Evolutionary conservation across 1,140 invertebrate genomes (phyloP), one percentile per base, ranked within the genome.

Genomic region (Ceratina japonica): DNA sequence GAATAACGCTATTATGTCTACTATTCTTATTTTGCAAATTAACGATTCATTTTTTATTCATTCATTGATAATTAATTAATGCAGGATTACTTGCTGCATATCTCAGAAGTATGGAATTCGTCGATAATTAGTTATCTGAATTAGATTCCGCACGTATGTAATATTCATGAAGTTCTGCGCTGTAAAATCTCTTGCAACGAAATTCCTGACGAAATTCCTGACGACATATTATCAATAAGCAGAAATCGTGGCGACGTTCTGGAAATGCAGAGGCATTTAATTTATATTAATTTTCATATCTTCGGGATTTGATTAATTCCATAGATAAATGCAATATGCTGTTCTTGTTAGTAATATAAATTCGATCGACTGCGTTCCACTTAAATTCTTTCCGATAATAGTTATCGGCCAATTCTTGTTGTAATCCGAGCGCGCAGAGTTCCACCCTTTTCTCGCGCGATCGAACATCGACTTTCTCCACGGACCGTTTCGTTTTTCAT

Each of bases 401-500:
- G 15, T 22, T 52, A 51, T 51, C 13, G 4, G 8, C 10, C 8
- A 51, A 52, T 70, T 27, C 5, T 5, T 10, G 22, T 4, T 22
- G 18, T 0, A 44, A 54, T 71, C 20, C 18, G 24, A n/a, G 16
- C 13, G 3, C 44, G 20, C 51, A 37, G 22, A 37, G 22, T 73
- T 20, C n/a, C 64, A 79, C 58, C 37, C 27, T 75, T 63, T 65
- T 71, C 54, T 51, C 27, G 61, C 59, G 24, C 31, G 64, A 76
- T 81, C 70, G 58, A 15, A 37, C 68, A 66, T 85, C 79, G 59
- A 37, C 71, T 85, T 81, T 82, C 79, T 52, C 58, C 54, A n/a
- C 10, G 20, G 13, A 44, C 37, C 15, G 71, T n/a, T 63, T 85
- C 83, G 73, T 85, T 85, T 85, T 85, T 85, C 84, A 85, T 73